Evolutionary conservation across 2,113 vertebrate genomes (phyloP), one percentile per base, ranked within the genome.

Genomic region (Carollia perspicillata): DNA sequence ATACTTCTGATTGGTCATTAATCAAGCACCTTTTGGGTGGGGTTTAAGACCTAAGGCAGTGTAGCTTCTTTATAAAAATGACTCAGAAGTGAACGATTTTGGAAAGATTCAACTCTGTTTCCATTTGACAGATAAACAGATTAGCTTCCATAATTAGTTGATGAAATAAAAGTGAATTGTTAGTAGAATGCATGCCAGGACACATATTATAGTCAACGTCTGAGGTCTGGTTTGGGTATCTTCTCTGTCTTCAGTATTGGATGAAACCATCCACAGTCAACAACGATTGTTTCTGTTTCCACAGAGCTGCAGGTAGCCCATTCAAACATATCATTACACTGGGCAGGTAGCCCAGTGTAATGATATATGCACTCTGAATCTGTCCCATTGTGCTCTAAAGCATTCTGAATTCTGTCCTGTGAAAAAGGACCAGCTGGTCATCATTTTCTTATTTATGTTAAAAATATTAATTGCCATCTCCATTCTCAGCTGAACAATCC

Each of bases 101-200:
- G 30, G 26, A 65, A 35, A 60, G 55, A n/a, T 78, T 89, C 84
- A 18, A 35, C 20, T 94, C 17, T 88, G 33, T 80, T 74, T 74
- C 30, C 72, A 75, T 75, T 93, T 53, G n/a, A 93, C 75, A 96
- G 69, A 12, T 65, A 33, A 80, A 42, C 26, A 87, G 84, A 88
- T 84, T 42, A 75, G 12, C 72, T 86, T 44, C 17, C 40, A 77
- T 72, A 49, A 7, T 84, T 81, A 90, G 74, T 69, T 93, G 33
- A 74, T 74, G 22, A 85, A 65, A 83, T 40, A 69, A 88, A 94
- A 49, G 1, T 8, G 90, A 58, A 94, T 44, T 47, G 16, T 80
- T 88, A 74, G 77, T 40, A 84, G 16, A 72, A 44, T 22, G 23
- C 20, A 63, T 42, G 28, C 16, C 9, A 78, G 23, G 12, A 68